Evolutionary conservation across 2,888 invertebrate species (phyloP), one percentile per base, ranked within the genome.

Genomic region (Eulithis prunata): DNA sequence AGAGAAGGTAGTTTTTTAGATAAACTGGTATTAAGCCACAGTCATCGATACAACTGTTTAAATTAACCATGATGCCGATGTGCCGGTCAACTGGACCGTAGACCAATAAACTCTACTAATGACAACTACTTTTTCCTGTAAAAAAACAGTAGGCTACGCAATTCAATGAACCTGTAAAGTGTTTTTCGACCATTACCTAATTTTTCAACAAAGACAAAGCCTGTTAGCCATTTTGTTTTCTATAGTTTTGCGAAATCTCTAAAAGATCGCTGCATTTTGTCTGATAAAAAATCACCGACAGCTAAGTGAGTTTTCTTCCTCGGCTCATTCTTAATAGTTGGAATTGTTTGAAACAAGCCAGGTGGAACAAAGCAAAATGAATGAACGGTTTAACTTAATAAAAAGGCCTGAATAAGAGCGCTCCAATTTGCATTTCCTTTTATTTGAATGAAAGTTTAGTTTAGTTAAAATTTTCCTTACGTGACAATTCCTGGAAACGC

Each of bases 291-390:
- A 14, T 55, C 11, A 43, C 43, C 14, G 43, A 41, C 43, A 43
- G 21, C 45, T 57, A 49, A 49, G 38, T 14, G 49, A 57, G 47
- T 57, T 47, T 57, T 10, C 43, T 32, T 32, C 41, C 46, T 10
- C 21, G 53, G 28, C 41, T 57, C 57, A 57, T 57, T 47, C 32
- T n/a, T 47, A 38, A 59, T 59, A 59, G 59, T 52, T 51, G 45
- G 43, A 38, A 59, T 59, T 52, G 59, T 52, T 51, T 52, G 43
- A 59, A 59, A 52, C 52, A 52, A 53, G 52, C 59, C 59, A 59
- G 59, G 59, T 59, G 45, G 59, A 59, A 59, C 21, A 14, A 52
- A 59, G 45, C 28, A 52, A 52, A 59, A 59, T 52, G n/a, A 59
- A 59, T 53, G 52, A 59, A 59, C 51, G 52, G 13, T 32, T 21